Conservation (phyloP, 2,797 vertebrate species). For the Silurus lanzhouensis region DNA sequence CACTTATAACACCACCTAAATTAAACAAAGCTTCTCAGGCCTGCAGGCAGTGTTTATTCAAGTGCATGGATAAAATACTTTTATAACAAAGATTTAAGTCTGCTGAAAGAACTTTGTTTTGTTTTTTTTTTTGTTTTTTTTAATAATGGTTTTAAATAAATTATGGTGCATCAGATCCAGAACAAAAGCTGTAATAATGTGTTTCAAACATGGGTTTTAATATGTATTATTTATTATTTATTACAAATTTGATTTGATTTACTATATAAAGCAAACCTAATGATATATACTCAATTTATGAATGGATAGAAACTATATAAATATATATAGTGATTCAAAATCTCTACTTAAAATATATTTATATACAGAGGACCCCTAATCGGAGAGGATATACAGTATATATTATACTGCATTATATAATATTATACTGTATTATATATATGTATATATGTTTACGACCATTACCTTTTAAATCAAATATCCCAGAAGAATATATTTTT, state of each 20-base stretch:
- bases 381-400: too few species aligned
- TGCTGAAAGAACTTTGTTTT: neutral
- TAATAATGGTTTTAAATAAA: neutral
- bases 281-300: too few species aligned
- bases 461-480: neutral
- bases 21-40: neutral
- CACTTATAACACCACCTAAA: constrained; percentile 1
- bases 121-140: neutral
- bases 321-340: neutral
- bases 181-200: neutral
- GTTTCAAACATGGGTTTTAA: neutral
- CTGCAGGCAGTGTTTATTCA: neutral
- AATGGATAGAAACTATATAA: neutral
- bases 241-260: neutral
- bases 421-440: too few species aligned
- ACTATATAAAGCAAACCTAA: neutral
- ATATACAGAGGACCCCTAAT: too few species aligned
- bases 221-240: too few species aligned
- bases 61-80: neutral
- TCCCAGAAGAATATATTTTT: neutral
- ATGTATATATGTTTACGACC: neutral
- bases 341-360: neutral
- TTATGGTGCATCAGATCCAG: too few species aligned
- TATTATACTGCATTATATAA: too few species aligned
- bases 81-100: neutral